Percentiles rank a stretch among this genome's conserved stretches.
phyloP scores from a whole-genome alignment of 2,888 invertebrate species.

The Drosophila maculinotata region DNA sequence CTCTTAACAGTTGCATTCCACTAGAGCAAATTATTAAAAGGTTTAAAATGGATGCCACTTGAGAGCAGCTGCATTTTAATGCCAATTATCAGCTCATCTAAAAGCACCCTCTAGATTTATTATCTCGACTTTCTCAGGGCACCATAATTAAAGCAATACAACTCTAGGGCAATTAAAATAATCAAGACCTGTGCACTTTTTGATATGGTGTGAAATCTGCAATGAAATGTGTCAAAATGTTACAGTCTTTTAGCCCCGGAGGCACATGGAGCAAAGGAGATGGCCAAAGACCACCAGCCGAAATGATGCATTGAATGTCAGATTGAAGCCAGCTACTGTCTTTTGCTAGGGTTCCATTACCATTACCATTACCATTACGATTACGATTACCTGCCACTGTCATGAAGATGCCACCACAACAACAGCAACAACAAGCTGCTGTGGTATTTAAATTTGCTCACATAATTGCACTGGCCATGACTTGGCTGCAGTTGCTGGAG shows the following conservation, averaged over 20 bases:
- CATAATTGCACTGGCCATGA: slow-evolving; percentile 74
- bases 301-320: slow-evolving; percentile 80
- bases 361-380: slow-evolving; percentile 38
- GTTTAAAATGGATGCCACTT: not conserved
- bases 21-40: not conserved
- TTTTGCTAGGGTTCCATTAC: slow-evolving; percentile 46
- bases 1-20: slow-evolving; percentile 3
- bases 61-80: slow-evolving; percentile 18
- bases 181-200: slow-evolving; percentile 57
- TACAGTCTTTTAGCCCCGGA: slow-evolving; percentile 7
- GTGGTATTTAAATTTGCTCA: slow-evolving; percentile 82
- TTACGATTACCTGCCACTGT: slow-evolving; percentile 27
- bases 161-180: slow-evolving; percentile 68
- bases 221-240: slow-evolving; percentile 74
- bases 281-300: slow-evolving; percentile 67
- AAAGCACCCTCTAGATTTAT: slow-evolving; percentile 15
- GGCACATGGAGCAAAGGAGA: slow-evolving; percentile 10
- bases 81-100: slow-evolving; percentile 45
- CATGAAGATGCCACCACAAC: slow-evolving; percentile 35
- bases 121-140: slow-evolving; percentile 12
- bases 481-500: too few species aligned
- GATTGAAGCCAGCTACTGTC: slow-evolving; percentile 62
- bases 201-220: slow-evolving; percentile 73
- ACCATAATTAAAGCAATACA: slow-evolving; percentile 61
- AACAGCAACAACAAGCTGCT: slow-evolving; percentile 22